These are phyloP conservation scores for Clistopyga incitator DNA, from an alignment of 2,888 invertebrate species.

Conservation along the genomic window DNA sequence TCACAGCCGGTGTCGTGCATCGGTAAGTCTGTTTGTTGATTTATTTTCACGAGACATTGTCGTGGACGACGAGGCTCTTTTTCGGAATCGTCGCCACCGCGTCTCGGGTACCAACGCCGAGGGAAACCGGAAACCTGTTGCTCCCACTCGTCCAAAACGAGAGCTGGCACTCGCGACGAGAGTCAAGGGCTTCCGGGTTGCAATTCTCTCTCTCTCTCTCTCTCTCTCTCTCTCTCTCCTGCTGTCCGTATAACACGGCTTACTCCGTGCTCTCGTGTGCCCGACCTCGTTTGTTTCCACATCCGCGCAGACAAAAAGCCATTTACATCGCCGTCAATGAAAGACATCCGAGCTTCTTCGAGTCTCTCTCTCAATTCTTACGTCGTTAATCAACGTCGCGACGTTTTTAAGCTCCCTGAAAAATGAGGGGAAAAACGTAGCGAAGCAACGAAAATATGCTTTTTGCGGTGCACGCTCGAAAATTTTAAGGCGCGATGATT, in stretches of 20 bases:
- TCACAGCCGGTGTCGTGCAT: slow-evolving; percentile 68
- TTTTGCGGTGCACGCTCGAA: too few relatives aligned
- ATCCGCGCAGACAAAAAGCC: slow-evolving; percentile 10
- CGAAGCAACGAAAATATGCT: too few relatives aligned
- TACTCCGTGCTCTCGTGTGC: neutral
- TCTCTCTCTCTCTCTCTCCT: neutral
- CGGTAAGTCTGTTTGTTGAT: slow-evolving; percentile 54
- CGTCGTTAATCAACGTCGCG: slow-evolving; percentile 1
- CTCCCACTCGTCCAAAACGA: slow-evolving; percentile 3
- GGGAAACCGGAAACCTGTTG: slow-evolving; percentile 42
- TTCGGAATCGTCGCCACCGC: neutral
- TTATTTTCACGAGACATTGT: neutral
- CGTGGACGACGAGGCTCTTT: neutral
- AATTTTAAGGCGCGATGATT: too few relatives aligned
- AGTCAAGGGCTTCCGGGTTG: slow-evolving; percentile 55
- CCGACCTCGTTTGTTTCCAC: slow-evolving; percentile 29
- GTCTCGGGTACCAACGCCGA: slow-evolving; percentile 16
- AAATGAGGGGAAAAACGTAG: too few relatives aligned
- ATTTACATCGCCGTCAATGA: neutral
- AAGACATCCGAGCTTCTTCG: neutral
- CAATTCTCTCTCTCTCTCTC: slow-evolving; percentile 17
- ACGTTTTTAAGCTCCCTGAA: neutral
- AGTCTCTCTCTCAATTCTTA: neutral
- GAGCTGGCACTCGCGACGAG: slow-evolving; percentile 33
- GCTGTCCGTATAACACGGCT: too few relatives aligned